Evolutionary conservation across 2,113 vertebrate genomes (phyloP).

Genomic region (Halcyon malimbica): DNA sequence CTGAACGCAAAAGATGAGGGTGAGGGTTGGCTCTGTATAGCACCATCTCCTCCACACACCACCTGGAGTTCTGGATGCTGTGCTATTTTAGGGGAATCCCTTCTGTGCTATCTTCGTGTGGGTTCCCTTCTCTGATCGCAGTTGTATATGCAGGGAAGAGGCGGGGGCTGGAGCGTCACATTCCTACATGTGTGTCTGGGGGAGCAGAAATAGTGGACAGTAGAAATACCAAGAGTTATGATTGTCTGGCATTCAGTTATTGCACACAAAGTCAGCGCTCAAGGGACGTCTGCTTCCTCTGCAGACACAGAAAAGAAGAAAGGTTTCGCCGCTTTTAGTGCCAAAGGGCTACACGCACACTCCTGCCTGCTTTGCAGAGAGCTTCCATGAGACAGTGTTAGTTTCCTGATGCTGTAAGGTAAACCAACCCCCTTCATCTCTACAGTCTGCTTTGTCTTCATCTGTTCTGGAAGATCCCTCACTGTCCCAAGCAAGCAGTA

Average conservation of each 20-base stretch:
- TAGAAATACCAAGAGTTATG: not conserved
- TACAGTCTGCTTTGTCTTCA: not conserved
- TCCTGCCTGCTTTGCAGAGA: not conserved
- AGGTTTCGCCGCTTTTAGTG: not conserved
- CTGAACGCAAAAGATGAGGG: not conserved
- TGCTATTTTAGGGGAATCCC: constrained; percentile 52
- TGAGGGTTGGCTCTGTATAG: not conserved
- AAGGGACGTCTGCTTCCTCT: not conserved
- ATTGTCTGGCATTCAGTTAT: not conserved
- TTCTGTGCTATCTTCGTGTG: not conserved
- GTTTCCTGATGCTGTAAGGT: not conserved
- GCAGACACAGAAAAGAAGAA: not conserved
- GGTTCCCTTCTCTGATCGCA: not conserved
- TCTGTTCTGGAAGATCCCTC: not conserved
- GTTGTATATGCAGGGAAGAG: not conserved
- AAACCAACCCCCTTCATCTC: not conserved
- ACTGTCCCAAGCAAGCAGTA: not conserved
- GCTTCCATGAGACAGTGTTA: not conserved
- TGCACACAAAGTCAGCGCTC: not conserved
- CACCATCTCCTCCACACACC: not conserved
- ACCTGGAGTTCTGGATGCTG: not conserved
- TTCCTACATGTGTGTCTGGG: not conserved
- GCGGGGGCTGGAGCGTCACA: not conserved
- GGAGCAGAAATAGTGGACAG: not conserved
- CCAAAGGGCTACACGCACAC: fast-evolving